Conservation (phyloP, 2,797 vertebrate species). For the Anas bernieri region DNA sequence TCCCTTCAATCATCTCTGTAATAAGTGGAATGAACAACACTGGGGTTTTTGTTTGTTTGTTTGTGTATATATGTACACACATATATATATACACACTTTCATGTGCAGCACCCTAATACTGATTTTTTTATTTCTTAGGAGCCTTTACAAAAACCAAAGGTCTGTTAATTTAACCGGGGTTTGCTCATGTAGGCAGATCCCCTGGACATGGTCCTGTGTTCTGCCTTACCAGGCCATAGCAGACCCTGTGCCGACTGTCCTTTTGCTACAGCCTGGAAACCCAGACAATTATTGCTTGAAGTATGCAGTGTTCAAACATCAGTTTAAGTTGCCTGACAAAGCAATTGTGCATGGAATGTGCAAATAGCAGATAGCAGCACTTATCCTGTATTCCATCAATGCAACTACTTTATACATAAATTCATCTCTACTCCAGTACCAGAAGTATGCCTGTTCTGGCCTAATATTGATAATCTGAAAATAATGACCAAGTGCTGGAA, state of each 20-base stretch:
- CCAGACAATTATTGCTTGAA: neutral
- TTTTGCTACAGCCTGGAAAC: neutral
- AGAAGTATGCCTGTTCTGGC: neutral
- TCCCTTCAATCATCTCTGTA: neutral
- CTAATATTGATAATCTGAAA: neutral
- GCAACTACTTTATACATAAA: neutral
- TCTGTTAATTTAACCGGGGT: neutral
- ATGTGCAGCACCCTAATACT: neutral
- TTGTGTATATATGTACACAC: too few relatives aligned
- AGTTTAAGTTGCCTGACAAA: neutral
- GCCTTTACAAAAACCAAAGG: neutral
- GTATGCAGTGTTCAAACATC: neutral
- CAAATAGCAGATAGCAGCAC: neutral
- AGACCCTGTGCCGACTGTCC: neutral
- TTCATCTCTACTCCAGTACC: neutral
- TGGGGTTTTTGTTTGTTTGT: too few relatives aligned
- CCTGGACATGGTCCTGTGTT: neutral
- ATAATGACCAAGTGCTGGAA: neutral
- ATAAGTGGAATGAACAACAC: neutral
- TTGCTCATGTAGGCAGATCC: neutral
- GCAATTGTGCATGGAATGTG: neutral
- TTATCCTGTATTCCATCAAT: neutral
- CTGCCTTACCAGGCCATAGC: neutral
- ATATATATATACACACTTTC: too few relatives aligned
- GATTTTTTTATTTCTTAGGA: neutral